Conservation (phyloP, 2,113 vertebrate genomes). For the Scomber scombrus region DNA sequence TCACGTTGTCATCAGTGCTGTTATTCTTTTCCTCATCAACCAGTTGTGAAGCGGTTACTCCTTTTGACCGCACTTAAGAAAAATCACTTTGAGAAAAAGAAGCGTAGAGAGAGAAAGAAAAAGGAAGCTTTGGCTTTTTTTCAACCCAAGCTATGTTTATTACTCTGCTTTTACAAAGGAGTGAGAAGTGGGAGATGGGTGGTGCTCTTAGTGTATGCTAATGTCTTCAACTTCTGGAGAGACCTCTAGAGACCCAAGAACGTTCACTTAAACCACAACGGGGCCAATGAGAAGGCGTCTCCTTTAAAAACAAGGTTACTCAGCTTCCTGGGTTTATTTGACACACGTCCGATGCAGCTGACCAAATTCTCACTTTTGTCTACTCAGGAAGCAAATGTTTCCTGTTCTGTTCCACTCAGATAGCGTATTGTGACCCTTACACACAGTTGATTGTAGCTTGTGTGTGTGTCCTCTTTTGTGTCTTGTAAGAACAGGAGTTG, state of each 20-base stretch:
- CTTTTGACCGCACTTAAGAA: neutral
- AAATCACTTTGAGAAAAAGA: neutral
- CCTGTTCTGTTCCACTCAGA: neutral
- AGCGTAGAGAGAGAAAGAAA: neutral
- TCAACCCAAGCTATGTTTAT: slow-evolving; percentile 22
- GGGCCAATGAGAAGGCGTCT: accelerated
- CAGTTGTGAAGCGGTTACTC: neutral
- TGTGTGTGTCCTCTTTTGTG: neutral
- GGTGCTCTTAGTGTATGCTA: neutral
- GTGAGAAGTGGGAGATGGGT: slow-evolving; percentile 27
- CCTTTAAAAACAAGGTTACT: neutral
- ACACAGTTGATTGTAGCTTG: neutral
- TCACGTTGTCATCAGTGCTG: neutral
- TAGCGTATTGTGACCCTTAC: neutral
- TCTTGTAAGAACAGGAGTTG: too few relatives aligned
- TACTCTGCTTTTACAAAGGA: slow-evolving; percentile 26
- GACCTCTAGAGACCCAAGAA: too few relatives aligned
- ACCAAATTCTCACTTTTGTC: neutral
- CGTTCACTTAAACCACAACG: neutral
- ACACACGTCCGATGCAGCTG: neutral
- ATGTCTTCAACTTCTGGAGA: neutral
- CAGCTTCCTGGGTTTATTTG: neutral
- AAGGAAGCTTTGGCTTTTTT: neutral
- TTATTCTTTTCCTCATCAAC: neutral
- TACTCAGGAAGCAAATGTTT: neutral